Evolutionary conservation across 1,140 invertebrate genomes (phyloP).

Genomic region (Brachionus asplanchnoidis): DNA sequence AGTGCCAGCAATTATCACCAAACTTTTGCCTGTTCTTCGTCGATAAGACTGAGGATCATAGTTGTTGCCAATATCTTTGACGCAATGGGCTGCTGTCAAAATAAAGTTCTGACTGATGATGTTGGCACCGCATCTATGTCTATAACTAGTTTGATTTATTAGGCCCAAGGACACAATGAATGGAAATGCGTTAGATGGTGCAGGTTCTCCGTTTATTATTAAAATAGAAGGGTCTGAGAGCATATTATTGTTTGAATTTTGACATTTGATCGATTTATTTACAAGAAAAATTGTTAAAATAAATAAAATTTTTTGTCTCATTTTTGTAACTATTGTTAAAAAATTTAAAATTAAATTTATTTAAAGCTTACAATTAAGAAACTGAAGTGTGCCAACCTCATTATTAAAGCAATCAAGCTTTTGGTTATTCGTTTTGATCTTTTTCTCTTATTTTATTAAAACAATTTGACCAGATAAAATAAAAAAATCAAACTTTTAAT

Average conservation of each 20-base stretch:
- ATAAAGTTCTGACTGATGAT: background rate
- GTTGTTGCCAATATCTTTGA: background rate
- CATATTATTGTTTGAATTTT: background rate
- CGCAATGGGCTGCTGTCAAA: background rate
- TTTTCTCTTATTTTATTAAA: too few species aligned
- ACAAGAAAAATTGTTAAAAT: background rate
- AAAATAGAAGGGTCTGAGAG: background rate
- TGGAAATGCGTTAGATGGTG: background rate
- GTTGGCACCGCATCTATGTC: background rate
- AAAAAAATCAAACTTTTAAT: too few species aligned
- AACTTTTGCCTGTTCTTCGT: background rate
- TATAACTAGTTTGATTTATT: background rate
- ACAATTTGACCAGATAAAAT: too few species aligned
- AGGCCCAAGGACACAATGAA: background rate
- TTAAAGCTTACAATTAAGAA: background rate
- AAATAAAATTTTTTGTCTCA: background rate
- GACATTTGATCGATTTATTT: background rate
- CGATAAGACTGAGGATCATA: background rate
- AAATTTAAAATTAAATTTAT: background rate
- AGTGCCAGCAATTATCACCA: background rate
- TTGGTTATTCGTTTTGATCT: too few species aligned
- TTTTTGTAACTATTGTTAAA: background rate
- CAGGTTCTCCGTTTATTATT: background rate
- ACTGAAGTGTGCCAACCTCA: too few species aligned
- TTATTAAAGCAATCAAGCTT: too few species aligned